Base-by-base conservation (phyloP, 2,888 invertebrate genomes). In the Candidula unifasciata region DNA sequence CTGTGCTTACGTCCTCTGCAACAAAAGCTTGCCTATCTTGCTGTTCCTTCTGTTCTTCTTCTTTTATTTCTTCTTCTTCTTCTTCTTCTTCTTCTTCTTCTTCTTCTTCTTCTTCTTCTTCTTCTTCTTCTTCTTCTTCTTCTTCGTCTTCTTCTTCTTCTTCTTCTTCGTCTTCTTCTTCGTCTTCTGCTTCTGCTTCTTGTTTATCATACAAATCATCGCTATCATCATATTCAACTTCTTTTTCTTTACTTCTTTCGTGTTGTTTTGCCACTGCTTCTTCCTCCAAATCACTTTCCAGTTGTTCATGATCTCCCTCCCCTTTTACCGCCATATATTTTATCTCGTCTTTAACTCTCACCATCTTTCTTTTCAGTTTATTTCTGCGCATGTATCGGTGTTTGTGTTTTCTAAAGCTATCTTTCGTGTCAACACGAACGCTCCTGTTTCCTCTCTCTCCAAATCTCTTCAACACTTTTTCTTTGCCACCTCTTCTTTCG, bases 341-440 rank as follows among this genome's bases (percentile, higher is more conserved):
- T 24, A 54, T 73, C n/a, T 66, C 52, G 6, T 68, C 35, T 60
- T 71, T 69, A 33, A 57, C 30, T 44, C 54, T 77, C 60, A 68
- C 27, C 44, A 71, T 21, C 78, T 77, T 82, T 73, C 64, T 66
- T 71, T 57, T 77, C 57, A 68, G 37, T 71, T 69, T 85, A 66
- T 73, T 44, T 44, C 30, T 78, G 73, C 79, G 33, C 71, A n/a
- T 21, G 18, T 60, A 27, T 27, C 54, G 44, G 44, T 73, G 10
- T 6, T 27, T 73, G 10, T 73, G 37, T 37, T 30, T 27, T 8
- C 52, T 27, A 13, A 3, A 33, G 33, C 35, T 33, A 52, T n/a
- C 71, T 27, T 71, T 76, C 71, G 33, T 77, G 54, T 54, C 10
- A 57, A n/a, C 66, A n/a, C 68, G 21, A 27, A 3, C 5, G 16